Evolutionary conservation across 2,888 invertebrate species (phyloP).

Genomic region (Catocala nupta): DNA sequence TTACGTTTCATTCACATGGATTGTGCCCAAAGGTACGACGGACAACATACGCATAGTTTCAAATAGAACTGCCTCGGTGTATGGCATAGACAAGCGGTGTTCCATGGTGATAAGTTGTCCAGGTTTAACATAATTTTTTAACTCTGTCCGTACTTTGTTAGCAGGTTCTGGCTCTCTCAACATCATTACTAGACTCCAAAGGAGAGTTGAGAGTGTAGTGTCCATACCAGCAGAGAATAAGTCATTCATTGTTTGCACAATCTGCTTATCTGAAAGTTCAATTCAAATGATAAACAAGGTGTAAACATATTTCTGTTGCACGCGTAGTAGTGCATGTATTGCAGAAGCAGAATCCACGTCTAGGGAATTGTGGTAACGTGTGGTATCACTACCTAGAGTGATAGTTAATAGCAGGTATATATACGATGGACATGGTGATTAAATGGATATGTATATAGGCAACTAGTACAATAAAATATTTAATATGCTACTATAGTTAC

Average conservation of each 20-base stretch:
- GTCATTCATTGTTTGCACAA: constrained; percentile 95
- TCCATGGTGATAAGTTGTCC: constrained; percentile 91
- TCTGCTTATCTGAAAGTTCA: constrained; percentile 90
- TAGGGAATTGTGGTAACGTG: no score
- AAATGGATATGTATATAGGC: no score
- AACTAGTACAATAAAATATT: no score
- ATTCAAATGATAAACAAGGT: constrained; percentile 1
- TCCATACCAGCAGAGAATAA: constrained; percentile 96
- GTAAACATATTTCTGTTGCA: not conserved
- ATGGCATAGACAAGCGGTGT: constrained; percentile 91
- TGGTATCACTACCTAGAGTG: no score
- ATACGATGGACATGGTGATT: no score
- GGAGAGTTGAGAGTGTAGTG: constrained; percentile 93
- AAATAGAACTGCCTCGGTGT: constrained; percentile 93
- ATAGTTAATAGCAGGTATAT: no score
- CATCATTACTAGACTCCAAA: constrained; percentile 95
- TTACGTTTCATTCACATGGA: constrained; percentile 94
- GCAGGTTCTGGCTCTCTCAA: constrained; percentile 92
- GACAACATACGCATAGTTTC: constrained; percentile 93
- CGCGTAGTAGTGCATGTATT: no score
- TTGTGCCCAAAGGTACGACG: constrained; percentile 94
- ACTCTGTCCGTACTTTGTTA: constrained; percentile 91
- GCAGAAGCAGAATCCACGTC: no score
- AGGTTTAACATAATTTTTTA: constrained; percentile 91
- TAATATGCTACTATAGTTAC: constrained; percentile 14